Percentiles rank a stretch among this genome's conserved stretches.
phyloP scores from a whole-genome alignment of 2,797 vertebrate genomes.

The Poeciliopsis presidionis region DNA sequence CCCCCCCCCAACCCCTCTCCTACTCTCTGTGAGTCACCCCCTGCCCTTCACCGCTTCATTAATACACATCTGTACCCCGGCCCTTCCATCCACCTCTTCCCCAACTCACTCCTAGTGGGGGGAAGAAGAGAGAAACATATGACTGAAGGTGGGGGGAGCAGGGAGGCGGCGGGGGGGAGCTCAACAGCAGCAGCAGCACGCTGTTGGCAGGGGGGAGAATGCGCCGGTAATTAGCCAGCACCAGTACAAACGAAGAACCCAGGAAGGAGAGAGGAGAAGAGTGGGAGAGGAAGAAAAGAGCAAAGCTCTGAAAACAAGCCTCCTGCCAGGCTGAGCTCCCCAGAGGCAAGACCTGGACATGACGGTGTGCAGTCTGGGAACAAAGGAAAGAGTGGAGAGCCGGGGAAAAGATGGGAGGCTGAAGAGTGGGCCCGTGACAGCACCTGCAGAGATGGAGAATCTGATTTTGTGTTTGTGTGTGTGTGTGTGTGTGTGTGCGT shows the following conservation, averaged over 20 bases:
- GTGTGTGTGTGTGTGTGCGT: constrained; percentile 15
- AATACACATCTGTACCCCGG: constrained; percentile 80
- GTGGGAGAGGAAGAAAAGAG: constrained; percentile 57
- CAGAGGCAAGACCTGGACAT: constrained; percentile 79
- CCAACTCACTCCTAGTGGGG: constrained; percentile 60
- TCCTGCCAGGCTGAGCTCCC: constrained; percentile 79
- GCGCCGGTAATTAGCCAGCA: constrained; percentile 84
- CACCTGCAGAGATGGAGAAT: constrained; percentile 71
- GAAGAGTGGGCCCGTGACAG: constrained; percentile 76
- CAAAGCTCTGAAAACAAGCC: constrained; percentile 78
- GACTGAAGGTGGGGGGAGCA: constrained; percentile 44
- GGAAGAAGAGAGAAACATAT: constrained; percentile 57
- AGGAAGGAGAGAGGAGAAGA: constrained; percentile 69
- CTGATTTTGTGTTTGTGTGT: constrained; percentile 41
- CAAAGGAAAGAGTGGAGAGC: constrained; percentile 76
- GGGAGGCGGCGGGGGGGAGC: constrained; percentile 37
- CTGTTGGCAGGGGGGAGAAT: constrained; percentile 78
- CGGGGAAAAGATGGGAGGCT: constrained; percentile 64
- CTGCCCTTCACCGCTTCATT: constrained; percentile 85
- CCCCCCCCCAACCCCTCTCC: background rate
- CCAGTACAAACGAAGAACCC: constrained; percentile 70
- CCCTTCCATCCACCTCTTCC: constrained; percentile 58
- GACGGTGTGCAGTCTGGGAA: constrained; percentile 78
- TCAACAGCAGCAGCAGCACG: constrained; percentile 68
- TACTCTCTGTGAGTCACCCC: constrained; percentile 75